A percentile compares a stretch with the other conserved stretches of the same genome.
Evolutionary conservation across 2,113 vertebrate species (phyloP).

Genomic region (Myotis davidii): DNA sequence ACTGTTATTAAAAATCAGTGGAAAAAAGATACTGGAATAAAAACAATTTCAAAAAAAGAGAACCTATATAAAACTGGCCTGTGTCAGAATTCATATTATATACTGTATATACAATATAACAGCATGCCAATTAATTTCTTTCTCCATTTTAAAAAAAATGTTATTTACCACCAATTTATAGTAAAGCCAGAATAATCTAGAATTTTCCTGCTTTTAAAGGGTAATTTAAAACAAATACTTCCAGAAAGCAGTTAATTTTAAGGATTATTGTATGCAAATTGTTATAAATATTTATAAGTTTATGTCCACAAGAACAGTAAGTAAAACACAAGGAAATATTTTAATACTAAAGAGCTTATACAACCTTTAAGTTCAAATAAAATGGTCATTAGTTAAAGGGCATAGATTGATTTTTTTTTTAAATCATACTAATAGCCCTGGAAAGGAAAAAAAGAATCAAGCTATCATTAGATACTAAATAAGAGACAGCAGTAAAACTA

Average conservation of each 20-base stretch:
- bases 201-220: neutral
- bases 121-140: neutral
- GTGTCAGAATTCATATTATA: neutral
- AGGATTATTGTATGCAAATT: neutral
- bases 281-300: constrained; percentile 29
- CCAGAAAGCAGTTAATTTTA: constrained; percentile 32
- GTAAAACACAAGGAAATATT: neutral
- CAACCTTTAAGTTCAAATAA: neutral
- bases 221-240: constrained; percentile 30
- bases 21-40: neutral
- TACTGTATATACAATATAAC: neutral
- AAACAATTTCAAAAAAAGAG: neutral
- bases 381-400: neutral
- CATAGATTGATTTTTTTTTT: neutral
- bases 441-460: neutral
- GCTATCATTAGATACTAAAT: neutral
- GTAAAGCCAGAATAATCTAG: neutral
- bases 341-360: neutral
- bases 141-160: neutral
- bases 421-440: neutral
- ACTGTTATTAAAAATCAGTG: neutral
- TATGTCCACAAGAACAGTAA: neutral
- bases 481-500: neutral
- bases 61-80: constrained; percentile 1
- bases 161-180: neutral